A percentile compares a stretch with the other conserved stretches of the same genome.
These are phyloP conservation scores for Xanthorhoe spadicearia DNA, from an alignment of 2,888 invertebrate species.

Conservation along the genomic window DNA sequence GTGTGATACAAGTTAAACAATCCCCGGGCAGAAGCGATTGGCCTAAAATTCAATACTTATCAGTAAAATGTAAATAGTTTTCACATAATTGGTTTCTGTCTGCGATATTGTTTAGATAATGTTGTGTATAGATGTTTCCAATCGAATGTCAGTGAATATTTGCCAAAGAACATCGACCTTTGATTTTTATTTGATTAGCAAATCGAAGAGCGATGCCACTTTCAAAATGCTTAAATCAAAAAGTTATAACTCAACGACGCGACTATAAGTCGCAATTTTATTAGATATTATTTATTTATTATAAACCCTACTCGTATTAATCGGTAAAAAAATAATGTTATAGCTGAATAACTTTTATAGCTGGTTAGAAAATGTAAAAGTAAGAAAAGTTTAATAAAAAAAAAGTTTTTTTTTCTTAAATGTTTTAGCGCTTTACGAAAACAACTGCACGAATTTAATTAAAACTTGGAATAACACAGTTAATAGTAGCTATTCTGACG, in stretches of 20 bases:
- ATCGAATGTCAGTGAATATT: slow-evolving; percentile 17
- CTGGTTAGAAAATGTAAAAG: no score
- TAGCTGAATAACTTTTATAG: no score
- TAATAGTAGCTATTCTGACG: no score
- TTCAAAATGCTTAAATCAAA: slow-evolving; percentile 1
- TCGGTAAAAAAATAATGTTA: no score
- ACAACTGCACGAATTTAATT: background rate
- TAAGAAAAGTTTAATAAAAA: no score
- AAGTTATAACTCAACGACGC: background rate
- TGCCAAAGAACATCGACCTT: slow-evolving; percentile 9
- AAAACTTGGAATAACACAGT: background rate
- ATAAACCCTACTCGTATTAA: no score
- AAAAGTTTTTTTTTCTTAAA: no score
- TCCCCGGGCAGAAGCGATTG: no score
- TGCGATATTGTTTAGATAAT: background rate
- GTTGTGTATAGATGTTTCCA: background rate
- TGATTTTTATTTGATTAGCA: slow-evolving; percentile 16
- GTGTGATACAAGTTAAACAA: no score
- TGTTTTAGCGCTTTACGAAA: background rate
- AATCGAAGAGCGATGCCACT: slow-evolving; percentile 14
- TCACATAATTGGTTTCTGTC: background rate
- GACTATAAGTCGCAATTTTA: background rate
- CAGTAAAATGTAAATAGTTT: background rate
- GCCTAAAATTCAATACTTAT: background rate
- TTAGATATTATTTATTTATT: no score